Base-by-base conservation (phyloP, 2,888 invertebrate species). In the Siphonodentalium dalli region DNA sequence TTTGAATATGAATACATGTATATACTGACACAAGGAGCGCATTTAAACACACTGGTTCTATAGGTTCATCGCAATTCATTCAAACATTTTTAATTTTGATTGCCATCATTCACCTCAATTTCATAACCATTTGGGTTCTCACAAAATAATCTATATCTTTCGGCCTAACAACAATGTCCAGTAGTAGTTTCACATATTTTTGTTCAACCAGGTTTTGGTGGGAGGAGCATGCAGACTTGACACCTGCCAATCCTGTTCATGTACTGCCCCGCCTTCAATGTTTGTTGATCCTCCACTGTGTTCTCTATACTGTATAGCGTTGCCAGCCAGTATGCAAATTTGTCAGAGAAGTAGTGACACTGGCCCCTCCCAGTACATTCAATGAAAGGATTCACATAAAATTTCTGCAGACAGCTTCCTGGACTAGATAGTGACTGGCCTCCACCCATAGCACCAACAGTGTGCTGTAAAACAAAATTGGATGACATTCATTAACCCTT, bases 251-350 rank as follows among this genome's bases (percentile, higher is more conserved):
- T 46, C 8, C 54, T 40, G 6, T 35, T n/a, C 24, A 48, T 26
- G 35, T 50, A 46, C 9, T 41, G 9, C 6, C 50, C 59, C 8
- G 48, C 48, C 38, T 62, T 64, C 26, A 64, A 42, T 3, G 61
- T 61, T 44, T 56, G 43, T 13, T 44, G 33, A 13, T 20, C n/a
- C 1, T 51, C 52, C 9, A 3, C 27, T 20, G 40, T 20, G 20
- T 59, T 27, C 24, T 43, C 34, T 13, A 20, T 24, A n/a, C 57
- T 45, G 1, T 43, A 29, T n/a, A 96, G 89, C 20, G 91, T 92
- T 31, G 93, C 91, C 78, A 98, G 86, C 97, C 97, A 98, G 86
- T 95, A 97, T 82, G 93, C 94, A 79, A 93, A 90, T 83, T 93
- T 92, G 81, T 97, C 95, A 65, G 94, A 90, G 62, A 66, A 71